Evolutionary conservation across 30 jellyfish, hydroid and myxozoan species (phyloP).

Genomic region (Nemopilema nomurai): DNA sequence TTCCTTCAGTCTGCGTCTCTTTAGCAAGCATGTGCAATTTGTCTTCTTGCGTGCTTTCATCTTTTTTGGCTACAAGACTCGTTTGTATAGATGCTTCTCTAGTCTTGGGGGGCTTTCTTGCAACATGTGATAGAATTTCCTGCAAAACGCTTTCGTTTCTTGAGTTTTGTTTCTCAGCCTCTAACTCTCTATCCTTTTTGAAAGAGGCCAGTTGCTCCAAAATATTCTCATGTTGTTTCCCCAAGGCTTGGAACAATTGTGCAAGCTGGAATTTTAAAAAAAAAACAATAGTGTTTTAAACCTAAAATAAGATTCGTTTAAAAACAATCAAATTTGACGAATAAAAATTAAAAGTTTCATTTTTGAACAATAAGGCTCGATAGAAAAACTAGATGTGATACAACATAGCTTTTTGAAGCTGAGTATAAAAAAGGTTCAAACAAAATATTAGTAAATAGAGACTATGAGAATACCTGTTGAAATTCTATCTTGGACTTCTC

Average conservation of each 20-base stretch:
- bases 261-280: not conserved
- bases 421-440: no score
- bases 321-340: no score
- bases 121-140: slow-evolving; percentile 3
- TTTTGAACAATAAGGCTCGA: no score
- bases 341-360: no score
- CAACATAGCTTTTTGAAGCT: no score
- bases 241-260: not conserved
- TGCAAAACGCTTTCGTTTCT: not conserved
- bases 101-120: not conserved
- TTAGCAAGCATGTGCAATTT: not conserved
- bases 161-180: not conserved
- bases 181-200: not conserved
- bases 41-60: not conserved
- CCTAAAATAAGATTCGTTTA: no score
- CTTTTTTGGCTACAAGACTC: not conserved
- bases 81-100: slow-evolving; percentile 30
- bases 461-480: not conserved
- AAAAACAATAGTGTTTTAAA: no score
- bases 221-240: not conserved
- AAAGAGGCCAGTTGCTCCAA: not conserved
- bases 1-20: slow-evolving; percentile 25
- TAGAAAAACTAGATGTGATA: no score
- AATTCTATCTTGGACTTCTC: not conserved
- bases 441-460: not conserved